Evolutionary conservation across 2,888 invertebrate species (phyloP), one percentile per base, ranked within the genome.

Genomic region (Rhagonycha lutea): DNA sequence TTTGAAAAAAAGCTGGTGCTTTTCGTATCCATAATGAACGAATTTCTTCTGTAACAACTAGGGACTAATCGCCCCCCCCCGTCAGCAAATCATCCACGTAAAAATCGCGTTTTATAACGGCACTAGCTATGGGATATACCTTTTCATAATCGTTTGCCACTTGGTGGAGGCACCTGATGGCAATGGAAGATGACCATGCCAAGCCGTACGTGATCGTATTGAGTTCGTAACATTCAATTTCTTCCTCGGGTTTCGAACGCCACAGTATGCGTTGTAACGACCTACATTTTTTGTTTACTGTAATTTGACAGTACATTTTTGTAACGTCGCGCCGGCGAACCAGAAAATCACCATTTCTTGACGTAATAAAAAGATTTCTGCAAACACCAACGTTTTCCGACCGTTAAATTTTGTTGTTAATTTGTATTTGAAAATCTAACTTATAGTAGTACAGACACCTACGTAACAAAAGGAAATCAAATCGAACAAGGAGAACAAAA

Each of bases 121-220:
- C 7, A 11, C 70, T 28, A 26, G 79, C 81, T 4, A 71, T 5
- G 2, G 83, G 82, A 75, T 63, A 81, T 3, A 70, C 73, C 0
- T n/a, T 4, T 69, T 65, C 4, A 62, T 80, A 73, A 8, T 77
- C 67, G 2, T 68, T 29, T 0, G 83, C 82, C 12, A 82, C 62
- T 69, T 80, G 67, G 11, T 74, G 79, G 9, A 83, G 63, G n/a
- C 76, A 75, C 14, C 80, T 75, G 9, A 79, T 79, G 0, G 82
- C 82, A 10, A 83, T 68, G 75, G 72, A 82, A 9, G 83, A 75
- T 5, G 82, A 79, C 12, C 75, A 68, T 4, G 81, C 73, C 1
- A 78, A 78, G 11, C 83, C 82, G 68, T 81, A 84, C 0, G 82
- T 82, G 10, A 83, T 79, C 0, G 81, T 82, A 1, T 73, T 76